Base-by-base conservation (phyloP, 2,797 vertebrate species). In the Sparidentex hasta region DNA sequence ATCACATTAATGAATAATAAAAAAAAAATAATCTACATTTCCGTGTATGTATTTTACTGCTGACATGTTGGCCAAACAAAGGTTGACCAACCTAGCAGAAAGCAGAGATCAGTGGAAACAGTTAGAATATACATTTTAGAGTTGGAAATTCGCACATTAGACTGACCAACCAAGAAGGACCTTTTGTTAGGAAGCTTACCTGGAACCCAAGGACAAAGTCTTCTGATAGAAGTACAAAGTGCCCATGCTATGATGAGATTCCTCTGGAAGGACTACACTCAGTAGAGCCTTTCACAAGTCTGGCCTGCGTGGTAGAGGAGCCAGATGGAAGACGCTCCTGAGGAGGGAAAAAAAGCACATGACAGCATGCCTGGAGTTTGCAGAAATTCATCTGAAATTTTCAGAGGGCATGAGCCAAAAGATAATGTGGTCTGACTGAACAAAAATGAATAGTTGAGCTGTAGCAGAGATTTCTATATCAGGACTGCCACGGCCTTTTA, bases 321-420 rank as follows among this genome's bases (percentile, higher is more conserved):
- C 71, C 71, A 86, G 82, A 80, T 74, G 68, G 76, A 84, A 77
- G 25, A 46, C 18, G 21, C 57, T 81, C 56, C 51, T 59, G 48
- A 65, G 13, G 51, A 78, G 17, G 21, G 14, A 27, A 65, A 65
- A 65, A 58, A 72, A 59, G 5, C 48, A 20, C 33, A 71, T 23
- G 62, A 79, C 33, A 21, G 54, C 70, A 62, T 58, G 38, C 48
- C 51, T 44, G 61, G 57, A 70, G 18, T 71, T 61, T 74, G 38
- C 43, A 68, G 50, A 65, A 43, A 74, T 76, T 48, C 0, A 20
- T 71, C 62, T 64, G 54, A 68, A 81, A 44, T 58, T 67, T 73
- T 61, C 17, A 33, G 21, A 52, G 47, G 29, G 46, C 58, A 18
- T 27, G 13, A 65, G 63, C 46, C 46, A 47, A 61, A 65, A 43